Evolutionary conservation across 2,797 vertebrate species (phyloP), one percentile per base, ranked within the genome.

Genomic region (Typhlichthys subterraneus): DNA sequence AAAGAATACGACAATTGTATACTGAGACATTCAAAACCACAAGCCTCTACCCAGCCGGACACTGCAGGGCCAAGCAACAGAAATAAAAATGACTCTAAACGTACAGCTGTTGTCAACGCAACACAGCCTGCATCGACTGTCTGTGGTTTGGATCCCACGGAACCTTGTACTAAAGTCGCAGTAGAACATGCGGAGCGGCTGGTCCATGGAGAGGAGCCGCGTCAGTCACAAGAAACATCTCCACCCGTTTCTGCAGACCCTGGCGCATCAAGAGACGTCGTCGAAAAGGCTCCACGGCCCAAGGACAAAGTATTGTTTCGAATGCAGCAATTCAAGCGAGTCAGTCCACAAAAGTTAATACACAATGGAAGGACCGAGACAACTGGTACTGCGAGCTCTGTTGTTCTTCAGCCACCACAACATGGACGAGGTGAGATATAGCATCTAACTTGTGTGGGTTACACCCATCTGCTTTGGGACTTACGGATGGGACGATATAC

Each of bases 251-350:
- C 59, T 46, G 15, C 63, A n/a, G 31, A 42, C 7, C 7, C n/a
- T 8, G 49, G 33, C 10, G 59, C 3, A 31, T 46, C 53, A 53
- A 53, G 45, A 15, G 53, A 5, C 2, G 33, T 13, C 10, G 29
- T 49, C 11, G 61, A 72, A 45, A 31, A 0, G 61, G 11, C 0
- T 0, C 11, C 60, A 1, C 59, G 84, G 0, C 81, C 91, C 0
- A 93, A 93, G 60, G 93, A 96, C 60, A 88, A 92, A 64, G 94
- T 96, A 6, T 80, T 97, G 31, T 85, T 83, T 67, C 93, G 92
- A 58, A 97, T 98, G 95, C 94, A 97, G 54, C 90, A 91, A 76
- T 99, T 98, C 84, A 95, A 91, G 86, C 93, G 95, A 78, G 74
- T 71, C 19, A 85, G 70, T 70, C 95, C 96, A 0, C 80, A 88